Base-by-base conservation (phyloP, 2,888 invertebrate species). In the Microplitis deprimator region DNA sequence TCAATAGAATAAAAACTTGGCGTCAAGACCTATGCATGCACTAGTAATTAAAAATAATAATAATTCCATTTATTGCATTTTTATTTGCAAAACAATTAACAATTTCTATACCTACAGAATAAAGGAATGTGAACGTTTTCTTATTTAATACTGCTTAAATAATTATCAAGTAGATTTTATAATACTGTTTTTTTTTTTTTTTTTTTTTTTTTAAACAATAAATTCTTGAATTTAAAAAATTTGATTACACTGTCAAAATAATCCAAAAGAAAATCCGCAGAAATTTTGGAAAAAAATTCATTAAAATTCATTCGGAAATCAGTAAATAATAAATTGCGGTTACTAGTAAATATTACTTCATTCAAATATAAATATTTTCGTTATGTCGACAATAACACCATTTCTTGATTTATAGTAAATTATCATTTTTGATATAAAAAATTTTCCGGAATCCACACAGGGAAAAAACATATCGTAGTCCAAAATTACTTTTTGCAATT, bases 111-210 rank as follows among this genome's bases (percentile, higher is more conserved):
- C 3, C 29, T 29, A 29, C 29, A 29, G 3, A 29, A 29, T 29
- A 29, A 29, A 29, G 29, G 4, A 29, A 29, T 29, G 29, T 29
- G 29, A 13, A 13, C 50, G 10, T 50, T 50, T 50, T 50, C 13
- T 10, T 13, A 62, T 71, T 77, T 82, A 82, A 82, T 82, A 82
- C 82, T 82, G 81, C 79, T 81, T 77, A 64, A 68, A 40, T 10
- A 76, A 75, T 61, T 78, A 75, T 71, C 79, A 80, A 76, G 71
- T 76, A 78, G 68, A 73, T 81, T 79, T 78, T 78, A 81, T 88
- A 88, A 88, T 88, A 88, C 88, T 88, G 88, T 83, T 87, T 82
- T 84, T 83, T 83, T 50, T 10, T 50, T 50, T 50, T 29, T n/a
- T 83, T 87, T 82, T 84, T 83, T 83, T 50, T 10, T 50, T 50